Evolutionary conservation across 2,888 invertebrate species (phyloP).

Genomic region (Cenopis cana): DNA sequence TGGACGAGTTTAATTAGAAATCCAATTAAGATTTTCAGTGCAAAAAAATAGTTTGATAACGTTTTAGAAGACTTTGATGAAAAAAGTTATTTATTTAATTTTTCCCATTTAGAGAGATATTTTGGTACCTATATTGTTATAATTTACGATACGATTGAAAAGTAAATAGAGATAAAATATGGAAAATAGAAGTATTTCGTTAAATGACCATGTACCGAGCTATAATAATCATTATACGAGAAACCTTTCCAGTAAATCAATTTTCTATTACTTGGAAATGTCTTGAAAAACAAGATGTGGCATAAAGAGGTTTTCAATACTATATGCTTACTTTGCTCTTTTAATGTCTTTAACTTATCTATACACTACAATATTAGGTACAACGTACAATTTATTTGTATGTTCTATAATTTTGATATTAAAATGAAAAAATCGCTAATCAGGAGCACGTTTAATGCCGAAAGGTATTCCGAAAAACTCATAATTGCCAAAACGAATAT

Average conservation of each 20-base stretch:
- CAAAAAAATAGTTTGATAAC: conserved; percentile 1
- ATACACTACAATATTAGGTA: no score
- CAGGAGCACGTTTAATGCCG: neutral
- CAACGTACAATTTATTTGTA: no score
- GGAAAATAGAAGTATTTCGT: no score
- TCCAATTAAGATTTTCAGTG: conserved; percentile 28
- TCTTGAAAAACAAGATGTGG: neutral
- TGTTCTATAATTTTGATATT: no score
- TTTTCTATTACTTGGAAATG: no score
- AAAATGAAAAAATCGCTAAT: neutral
- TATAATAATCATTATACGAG: no score
- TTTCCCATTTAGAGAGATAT: no score
- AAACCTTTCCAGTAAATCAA: no score
- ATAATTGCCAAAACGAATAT: neutral
- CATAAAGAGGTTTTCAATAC: neutral
- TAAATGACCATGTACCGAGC: no score
- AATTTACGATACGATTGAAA: neutral
- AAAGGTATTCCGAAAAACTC: neutral
- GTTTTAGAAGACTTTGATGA: conserved; percentile 12
- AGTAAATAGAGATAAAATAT: no score
- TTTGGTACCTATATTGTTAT: no score
- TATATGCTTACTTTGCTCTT: neutral
- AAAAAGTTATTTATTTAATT: neutral
- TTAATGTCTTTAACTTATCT: neutral
- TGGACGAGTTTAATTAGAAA: conserved; percentile 40